These are phyloP conservation scores for Trichopoda pennipes DNA, from an alignment of 2,888 invertebrate genomes.

Conservation along the genomic window DNA sequence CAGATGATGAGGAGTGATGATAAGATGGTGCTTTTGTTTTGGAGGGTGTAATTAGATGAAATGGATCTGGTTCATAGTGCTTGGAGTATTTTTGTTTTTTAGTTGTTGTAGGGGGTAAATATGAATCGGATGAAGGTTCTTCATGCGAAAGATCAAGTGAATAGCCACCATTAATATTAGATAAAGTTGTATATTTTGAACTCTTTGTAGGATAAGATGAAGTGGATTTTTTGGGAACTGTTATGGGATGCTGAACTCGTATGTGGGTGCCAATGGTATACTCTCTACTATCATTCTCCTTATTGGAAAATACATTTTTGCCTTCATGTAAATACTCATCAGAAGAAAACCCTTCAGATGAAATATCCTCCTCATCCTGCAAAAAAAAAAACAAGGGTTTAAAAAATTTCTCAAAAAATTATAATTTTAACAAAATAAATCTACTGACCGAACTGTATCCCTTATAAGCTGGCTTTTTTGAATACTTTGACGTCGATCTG, in stretches of 20 bases:
- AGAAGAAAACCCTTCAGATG: slow-evolving; percentile 74
- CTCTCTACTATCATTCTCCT: slow-evolving; percentile 76
- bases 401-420: not conserved
- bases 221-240: slow-evolving; percentile 74
- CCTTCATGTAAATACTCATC: slow-evolving; percentile 75
- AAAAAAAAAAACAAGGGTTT: not conserved
- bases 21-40: slow-evolving; percentile 68
- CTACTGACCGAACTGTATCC: slow-evolving; percentile 74
- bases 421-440: not conserved
- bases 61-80: slow-evolving; percentile 75
- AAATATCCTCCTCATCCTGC: slow-evolving; percentile 77
- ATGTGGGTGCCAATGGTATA: slow-evolving; percentile 79
- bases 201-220: slow-evolving; percentile 71
- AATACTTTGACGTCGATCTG: slow-evolving; percentile 61
- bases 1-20: slow-evolving; percentile 57
- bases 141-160: slow-evolving; percentile 71
- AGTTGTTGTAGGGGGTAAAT: slow-evolving; percentile 49
- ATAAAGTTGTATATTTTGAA: slow-evolving; percentile 71
- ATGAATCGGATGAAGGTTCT: slow-evolving; percentile 67
- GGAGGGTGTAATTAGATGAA: slow-evolving; percentile 76
- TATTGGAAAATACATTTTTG: slow-evolving; percentile 61
- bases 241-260: slow-evolving; percentile 77
- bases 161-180: slow-evolving; percentile 56
- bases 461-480: slow-evolving; percentile 74
- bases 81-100: slow-evolving; percentile 73